phyloP scores from a whole-genome alignment of 2,113 vertebrate genomes.

The Phyllostomus discolor region DNA sequence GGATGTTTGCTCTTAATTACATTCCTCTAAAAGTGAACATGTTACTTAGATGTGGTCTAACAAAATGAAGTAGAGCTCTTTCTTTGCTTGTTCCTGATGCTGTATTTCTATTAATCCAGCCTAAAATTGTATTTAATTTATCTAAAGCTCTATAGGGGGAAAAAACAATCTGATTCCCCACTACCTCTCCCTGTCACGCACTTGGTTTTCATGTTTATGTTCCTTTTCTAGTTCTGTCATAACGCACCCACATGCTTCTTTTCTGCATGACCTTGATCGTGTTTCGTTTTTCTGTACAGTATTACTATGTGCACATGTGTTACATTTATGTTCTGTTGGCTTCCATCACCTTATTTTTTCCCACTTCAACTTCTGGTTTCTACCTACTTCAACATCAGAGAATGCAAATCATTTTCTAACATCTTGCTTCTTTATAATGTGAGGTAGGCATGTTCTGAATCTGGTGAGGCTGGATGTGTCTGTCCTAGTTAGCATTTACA shows the following conservation, averaged over 20 bases:
- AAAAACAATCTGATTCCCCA: background rate
- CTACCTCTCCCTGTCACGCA: background rate
- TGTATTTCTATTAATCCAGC: constrained; percentile 33
- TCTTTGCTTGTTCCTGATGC: background rate
- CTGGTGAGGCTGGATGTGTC: constrained; percentile 9
- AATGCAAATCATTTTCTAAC: constrained; percentile 33
- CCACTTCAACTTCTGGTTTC: constrained; percentile 45
- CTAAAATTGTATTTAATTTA: constrained; percentile 3
- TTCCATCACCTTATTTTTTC: constrained; percentile 33
- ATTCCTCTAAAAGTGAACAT: background rate
- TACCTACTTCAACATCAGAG: constrained; percentile 31
- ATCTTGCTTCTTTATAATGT: constrained; percentile 32
- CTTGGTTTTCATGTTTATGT: constrained; percentile 38
- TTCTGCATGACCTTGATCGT: background rate
- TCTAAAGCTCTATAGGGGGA: background rate
- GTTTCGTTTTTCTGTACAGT: background rate
- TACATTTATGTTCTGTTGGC: constrained; percentile 45
- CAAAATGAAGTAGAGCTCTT: background rate
- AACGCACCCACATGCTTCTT: background rate
- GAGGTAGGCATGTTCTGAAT: background rate
- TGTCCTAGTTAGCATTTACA: constrained; percentile 51
- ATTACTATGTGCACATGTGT: background rate
- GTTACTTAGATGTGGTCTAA: background rate
- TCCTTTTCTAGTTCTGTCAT: constrained; percentile 6
- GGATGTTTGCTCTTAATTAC: background rate